These are phyloP conservation scores for Biston stratarius DNA, from an alignment of 2,888 invertebrate species.

Conservation along the genomic window DNA sequence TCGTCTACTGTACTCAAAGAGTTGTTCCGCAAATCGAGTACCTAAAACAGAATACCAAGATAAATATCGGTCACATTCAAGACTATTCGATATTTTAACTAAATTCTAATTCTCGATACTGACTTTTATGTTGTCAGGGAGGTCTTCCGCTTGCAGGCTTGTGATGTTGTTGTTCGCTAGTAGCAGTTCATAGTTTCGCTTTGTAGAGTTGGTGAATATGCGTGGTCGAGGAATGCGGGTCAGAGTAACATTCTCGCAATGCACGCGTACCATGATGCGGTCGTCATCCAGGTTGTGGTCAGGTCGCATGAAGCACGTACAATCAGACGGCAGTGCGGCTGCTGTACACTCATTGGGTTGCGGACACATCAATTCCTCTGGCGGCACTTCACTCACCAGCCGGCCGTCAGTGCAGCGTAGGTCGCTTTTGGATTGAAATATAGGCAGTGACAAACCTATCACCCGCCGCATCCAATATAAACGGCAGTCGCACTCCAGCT, in stretches of 20 bases:
- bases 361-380: slow-evolving; percentile 33
- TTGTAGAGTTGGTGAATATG: not conserved
- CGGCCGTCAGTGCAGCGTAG: not conserved
- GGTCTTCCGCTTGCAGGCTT: slow-evolving; percentile 26
- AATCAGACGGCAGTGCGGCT: slow-evolving; percentile 35
- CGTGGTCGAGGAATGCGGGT: slow-evolving; percentile 34
- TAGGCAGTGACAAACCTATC: too few relatives aligned
- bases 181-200: slow-evolving; percentile 30
- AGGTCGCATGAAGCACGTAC: not conserved
- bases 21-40: slow-evolving; percentile 40
- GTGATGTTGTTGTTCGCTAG: slow-evolving; percentile 42
- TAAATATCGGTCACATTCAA: not conserved
- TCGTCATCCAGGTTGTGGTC: slow-evolving; percentile 38
- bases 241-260: slow-evolving; percentile 25
- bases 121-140: slow-evolving; percentile 30
- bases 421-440: too few relatives aligned
- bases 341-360: slow-evolving; percentile 15
- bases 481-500: too few relatives aligned
- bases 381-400: slow-evolving; percentile 13
- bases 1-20: slow-evolving; percentile 3
- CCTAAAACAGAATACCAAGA: slow-evolving; percentile 17
- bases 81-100: too few relatives aligned
- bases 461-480: too few relatives aligned
- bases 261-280: slow-evolving; percentile 40
- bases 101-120: slow-evolving; percentile 1